phyloP scores from a whole-genome alignment of 2,113 vertebrate genomes.

The Rhinolophus sinicus region DNA sequence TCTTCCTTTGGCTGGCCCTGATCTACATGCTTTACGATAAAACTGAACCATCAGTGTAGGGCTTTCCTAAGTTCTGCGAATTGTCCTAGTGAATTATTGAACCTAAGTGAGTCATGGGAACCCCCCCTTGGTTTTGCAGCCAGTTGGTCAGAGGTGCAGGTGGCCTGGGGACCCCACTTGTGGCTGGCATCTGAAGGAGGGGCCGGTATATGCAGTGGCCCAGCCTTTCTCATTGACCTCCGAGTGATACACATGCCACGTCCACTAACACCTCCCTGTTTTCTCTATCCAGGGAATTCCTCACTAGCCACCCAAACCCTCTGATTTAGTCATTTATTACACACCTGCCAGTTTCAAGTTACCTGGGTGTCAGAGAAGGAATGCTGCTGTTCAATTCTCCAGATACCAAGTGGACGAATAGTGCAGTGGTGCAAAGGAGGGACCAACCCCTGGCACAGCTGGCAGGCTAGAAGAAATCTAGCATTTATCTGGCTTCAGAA shows the following conservation, averaged over 20 bases:
- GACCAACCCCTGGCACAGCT: fast-evolving
- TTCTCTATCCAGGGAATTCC: not conserved
- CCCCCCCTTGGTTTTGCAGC: not conserved
- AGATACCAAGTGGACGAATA: not conserved
- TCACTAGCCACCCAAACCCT: not conserved
- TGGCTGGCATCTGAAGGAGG: not conserved
- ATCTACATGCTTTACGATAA: not conserved
- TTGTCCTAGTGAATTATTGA: not conserved
- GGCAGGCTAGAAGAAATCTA: not conserved
- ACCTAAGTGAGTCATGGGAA: not conserved
- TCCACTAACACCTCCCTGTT: not conserved
- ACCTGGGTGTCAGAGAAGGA: not conserved
- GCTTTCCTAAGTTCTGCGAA: not conserved
- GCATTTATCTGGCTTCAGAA: not conserved
- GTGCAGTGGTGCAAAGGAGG: not conserved
- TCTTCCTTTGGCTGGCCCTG: not conserved
- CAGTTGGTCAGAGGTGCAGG: not conserved
- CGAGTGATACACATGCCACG: fast-evolving
- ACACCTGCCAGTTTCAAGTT: not conserved
- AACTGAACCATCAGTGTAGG: no score
- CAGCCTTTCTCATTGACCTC: not conserved
- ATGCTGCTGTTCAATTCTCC: fast-evolving
- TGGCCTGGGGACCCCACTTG: not conserved
- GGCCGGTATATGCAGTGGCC: not conserved
- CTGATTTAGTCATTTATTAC: not conserved